Conservation (phyloP, 2,797 vertebrate genomes). For the Cyclopterus lumpus region DNA sequence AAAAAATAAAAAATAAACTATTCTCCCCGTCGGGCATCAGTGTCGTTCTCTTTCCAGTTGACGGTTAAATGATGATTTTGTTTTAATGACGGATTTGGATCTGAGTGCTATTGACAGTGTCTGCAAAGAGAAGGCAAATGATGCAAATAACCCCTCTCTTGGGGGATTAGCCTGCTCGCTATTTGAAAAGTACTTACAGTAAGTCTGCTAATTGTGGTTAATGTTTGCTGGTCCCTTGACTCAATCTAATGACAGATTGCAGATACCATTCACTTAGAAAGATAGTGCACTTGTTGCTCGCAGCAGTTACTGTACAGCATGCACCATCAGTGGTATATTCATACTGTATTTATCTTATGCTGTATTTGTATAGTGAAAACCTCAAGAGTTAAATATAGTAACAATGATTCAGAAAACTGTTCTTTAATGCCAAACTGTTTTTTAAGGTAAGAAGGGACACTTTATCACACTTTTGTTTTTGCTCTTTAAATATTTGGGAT, state of each 20-base stretch:
- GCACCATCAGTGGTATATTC: neutral
- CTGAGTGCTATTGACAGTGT: conserved; percentile 58
- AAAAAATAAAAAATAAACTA: too few relatives aligned
- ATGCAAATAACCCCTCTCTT: conserved; percentile 68
- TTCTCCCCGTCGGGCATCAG: conserved; percentile 14
- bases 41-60: conserved; percentile 22
- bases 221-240: conserved; percentile 65
- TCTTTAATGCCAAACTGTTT: neutral
- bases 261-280: conserved; percentile 38
- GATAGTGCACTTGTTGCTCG: conserved; percentile 13
- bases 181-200: conserved; percentile 74
- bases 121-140: conserved; percentile 66
- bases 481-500: neutral
- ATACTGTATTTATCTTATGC: neutral
- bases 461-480: neutral
- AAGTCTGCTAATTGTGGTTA: conserved; percentile 73
- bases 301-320: neutral
- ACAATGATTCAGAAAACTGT: neutral
- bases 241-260: conserved; percentile 56
- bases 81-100: conserved; percentile 57
- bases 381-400: neutral
- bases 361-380: neutral
- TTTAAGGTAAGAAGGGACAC: neutral
- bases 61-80: conserved; percentile 32
- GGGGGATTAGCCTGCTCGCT: conserved; percentile 64